Conservation (phyloP, 1,140 invertebrate species). For the Thaumetopoea pityocampa region DNA sequence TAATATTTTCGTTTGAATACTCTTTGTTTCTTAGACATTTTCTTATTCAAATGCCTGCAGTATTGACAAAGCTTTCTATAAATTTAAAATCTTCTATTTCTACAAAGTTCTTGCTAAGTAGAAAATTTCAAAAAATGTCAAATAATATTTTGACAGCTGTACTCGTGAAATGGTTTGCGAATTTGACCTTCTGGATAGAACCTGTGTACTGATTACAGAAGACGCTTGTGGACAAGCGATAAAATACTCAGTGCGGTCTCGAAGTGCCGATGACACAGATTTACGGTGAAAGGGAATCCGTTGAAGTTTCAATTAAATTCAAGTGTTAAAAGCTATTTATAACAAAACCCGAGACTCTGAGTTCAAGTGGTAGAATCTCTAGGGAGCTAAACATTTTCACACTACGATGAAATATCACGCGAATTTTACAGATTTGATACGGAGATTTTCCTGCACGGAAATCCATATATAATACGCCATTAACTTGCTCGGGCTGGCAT, state of each 20-base stretch:
- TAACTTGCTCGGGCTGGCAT: too few relatives aligned
- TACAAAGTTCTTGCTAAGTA: too few relatives aligned
- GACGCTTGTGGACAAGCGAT: constrained; percentile 28
- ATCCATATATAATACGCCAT: too few relatives aligned
- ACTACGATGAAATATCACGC: background rate
- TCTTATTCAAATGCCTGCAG: too few relatives aligned
- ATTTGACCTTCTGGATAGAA: constrained; percentile 8
- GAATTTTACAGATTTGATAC: too few relatives aligned
- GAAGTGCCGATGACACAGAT: constrained; percentile 20
- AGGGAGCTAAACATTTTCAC: background rate
- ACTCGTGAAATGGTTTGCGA: background rate
- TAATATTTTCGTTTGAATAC: too few relatives aligned
- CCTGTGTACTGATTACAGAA: constrained; percentile 2
- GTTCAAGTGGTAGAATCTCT: constrained; percentile 3
- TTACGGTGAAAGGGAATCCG: constrained; percentile 22
- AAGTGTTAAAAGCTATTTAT: constrained; percentile 21
- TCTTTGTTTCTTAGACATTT: too few relatives aligned
- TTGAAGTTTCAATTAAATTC: constrained; percentile 19
- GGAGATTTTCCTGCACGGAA: too few relatives aligned
- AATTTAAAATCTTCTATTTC: too few relatives aligned
- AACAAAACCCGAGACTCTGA: constrained; percentile 12
- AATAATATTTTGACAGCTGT: background rate
- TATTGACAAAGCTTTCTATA: too few relatives aligned
- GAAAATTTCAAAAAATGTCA: background rate
- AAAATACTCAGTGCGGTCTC: constrained; percentile 27